Conservation (phyloP, 2,797 vertebrate species). For the Botia almorhae region DNA sequence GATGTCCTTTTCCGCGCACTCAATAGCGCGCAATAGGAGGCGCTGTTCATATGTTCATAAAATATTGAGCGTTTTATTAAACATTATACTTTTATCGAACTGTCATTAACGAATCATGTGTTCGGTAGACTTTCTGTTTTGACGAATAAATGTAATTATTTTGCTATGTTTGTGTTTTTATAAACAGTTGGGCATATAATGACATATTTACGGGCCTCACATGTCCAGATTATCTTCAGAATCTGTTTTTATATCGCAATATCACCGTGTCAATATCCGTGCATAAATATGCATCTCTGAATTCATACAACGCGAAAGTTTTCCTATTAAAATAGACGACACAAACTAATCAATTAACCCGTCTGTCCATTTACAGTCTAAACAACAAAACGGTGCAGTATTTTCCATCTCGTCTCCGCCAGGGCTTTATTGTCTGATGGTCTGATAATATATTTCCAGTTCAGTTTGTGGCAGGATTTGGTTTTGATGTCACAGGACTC, state of each 20-base stretch:
- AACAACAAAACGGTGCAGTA: neutral
- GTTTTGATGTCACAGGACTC: too few relatives aligned
- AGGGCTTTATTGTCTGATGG: too few relatives aligned
- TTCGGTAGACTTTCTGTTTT: neutral
- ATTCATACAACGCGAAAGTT: neutral
- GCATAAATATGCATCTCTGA: neutral
- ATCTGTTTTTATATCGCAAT: neutral
- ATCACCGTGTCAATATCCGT: neutral
- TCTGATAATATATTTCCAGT: too few relatives aligned
- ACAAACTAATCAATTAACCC: too few relatives aligned
- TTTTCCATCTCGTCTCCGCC: too few relatives aligned
- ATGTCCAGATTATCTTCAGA: neutral
- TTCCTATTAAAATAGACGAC: neutral
- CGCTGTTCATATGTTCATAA: constrained; percentile 19
- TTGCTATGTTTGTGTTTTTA: neutral
- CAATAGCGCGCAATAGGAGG: neutral
- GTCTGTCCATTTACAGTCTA: neutral
- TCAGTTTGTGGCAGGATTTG: too few relatives aligned
- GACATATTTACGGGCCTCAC: neutral
- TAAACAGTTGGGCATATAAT: neutral
- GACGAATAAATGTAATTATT: neutral
- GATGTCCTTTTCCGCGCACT: neutral
- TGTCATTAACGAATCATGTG: neutral
- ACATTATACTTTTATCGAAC: neutral
- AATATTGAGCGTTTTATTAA: neutral